A percentile compares a stretch with the other conserved stretches of the same genome.
phyloP scores from a whole-genome alignment of 2,888 invertebrate species.

The Tachina grossa region DNA sequence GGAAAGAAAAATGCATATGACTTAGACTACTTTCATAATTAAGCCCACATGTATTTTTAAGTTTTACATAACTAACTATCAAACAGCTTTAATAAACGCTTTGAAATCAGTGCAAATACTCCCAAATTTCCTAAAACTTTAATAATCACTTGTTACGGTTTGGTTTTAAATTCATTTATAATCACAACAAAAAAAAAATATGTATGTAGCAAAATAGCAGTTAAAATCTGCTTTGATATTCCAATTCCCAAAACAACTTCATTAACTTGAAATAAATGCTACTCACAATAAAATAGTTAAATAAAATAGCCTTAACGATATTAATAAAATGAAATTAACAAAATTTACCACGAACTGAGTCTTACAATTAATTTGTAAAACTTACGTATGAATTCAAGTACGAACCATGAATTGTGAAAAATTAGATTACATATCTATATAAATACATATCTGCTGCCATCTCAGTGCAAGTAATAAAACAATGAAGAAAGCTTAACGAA shows the following conservation, averaged over 20 bases:
- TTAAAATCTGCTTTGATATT: slow-evolving; percentile 26
- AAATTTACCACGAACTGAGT: slow-evolving; percentile 31
- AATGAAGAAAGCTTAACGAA: slow-evolving; percentile 60
- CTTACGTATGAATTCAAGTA: slow-evolving; percentile 6
- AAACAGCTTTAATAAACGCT: slow-evolving; percentile 39
- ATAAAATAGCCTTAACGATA: slow-evolving; percentile 18
- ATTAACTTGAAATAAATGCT: slow-evolving; percentile 59
- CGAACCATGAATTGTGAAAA: slow-evolving; percentile 29
- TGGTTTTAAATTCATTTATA: neutral
- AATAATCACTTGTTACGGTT: slow-evolving; percentile 44
- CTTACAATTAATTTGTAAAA: slow-evolving; percentile 46
- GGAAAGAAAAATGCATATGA: too few species aligned
- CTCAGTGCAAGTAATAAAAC: slow-evolving; percentile 15
- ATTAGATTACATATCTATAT: neutral
- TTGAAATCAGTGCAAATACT: slow-evolving; percentile 47
- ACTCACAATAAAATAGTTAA: slow-evolving; percentile 15
- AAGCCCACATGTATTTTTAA: neutral
- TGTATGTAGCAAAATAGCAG: slow-evolving; percentile 14
- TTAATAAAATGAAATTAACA: slow-evolving; percentile 1
- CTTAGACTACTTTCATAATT: neutral
- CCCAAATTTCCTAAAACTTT: slow-evolving; percentile 42
- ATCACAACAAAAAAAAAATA: slow-evolving; percentile 4
- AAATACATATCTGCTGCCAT: neutral
- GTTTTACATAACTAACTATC: slow-evolving; percentile 28
- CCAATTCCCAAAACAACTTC: slow-evolving; percentile 62